A percentile compares a stretch with the other conserved stretches of the same genome.
phyloP scores from a whole-genome alignment of 2,888 invertebrate genomes.

The Pseudococcus jackbeardsleyi region DNA sequence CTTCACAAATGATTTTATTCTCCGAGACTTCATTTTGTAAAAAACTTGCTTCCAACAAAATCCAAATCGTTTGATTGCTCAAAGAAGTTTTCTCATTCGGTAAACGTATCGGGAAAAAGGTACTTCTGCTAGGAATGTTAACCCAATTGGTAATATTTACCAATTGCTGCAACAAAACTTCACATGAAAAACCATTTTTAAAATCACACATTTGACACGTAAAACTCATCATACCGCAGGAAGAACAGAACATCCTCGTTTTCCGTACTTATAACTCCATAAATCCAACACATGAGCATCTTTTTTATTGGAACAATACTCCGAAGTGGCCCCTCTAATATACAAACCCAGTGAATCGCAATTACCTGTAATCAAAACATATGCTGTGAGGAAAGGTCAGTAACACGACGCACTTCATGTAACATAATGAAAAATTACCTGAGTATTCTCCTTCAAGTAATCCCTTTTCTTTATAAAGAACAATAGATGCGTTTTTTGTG shows the following conservation, averaged over 20 bases:
- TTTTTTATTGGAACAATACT: slow-evolving; percentile 68
- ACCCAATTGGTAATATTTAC: slow-evolving; percentile 71
- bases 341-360: slow-evolving; percentile 30
- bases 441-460: slow-evolving; percentile 62
- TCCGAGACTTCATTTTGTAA: slow-evolving; percentile 11
- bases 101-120: slow-evolving; percentile 69
- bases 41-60: slow-evolving; percentile 65
- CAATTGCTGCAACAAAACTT: slow-evolving; percentile 70
- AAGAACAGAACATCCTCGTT: slow-evolving; percentile 74
- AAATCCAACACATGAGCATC: slow-evolving; percentile 75
- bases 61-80: slow-evolving; percentile 59
- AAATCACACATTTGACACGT: not conserved
- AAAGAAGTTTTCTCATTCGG: slow-evolving; percentile 58
- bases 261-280: slow-evolving; percentile 73
- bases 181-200: not conserved
- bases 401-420: not conserved
- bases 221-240: slow-evolving; percentile 72
- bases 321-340: slow-evolving; percentile 67
- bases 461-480: slow-evolving; percentile 68
- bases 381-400: not conserved
- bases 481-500: slow-evolving; percentile 68
- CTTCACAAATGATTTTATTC: slow-evolving; percentile 39
- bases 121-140: slow-evolving; percentile 70
- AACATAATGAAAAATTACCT: slow-evolving; percentile 46
- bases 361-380: slow-evolving; percentile 27